Evolutionary conservation across 2,113 vertebrate genomes (phyloP).

Genomic region (Pangasianodon hypophthalmus): DNA sequence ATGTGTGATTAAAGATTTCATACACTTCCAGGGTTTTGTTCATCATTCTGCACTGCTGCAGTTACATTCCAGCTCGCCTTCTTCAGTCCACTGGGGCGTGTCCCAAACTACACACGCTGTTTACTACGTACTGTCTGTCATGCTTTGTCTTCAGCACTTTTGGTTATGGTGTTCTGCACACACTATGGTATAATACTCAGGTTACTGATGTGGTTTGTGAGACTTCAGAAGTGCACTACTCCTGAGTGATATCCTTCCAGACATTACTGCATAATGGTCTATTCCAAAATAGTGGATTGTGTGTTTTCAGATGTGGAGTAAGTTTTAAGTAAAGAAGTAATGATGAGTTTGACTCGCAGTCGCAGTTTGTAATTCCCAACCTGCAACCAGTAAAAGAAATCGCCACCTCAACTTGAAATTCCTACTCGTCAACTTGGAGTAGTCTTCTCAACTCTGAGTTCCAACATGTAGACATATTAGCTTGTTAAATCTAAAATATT

Average conservation of each 20-base stretch:
- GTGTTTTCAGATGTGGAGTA: neutral
- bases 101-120: neutral
- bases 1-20: neutral
- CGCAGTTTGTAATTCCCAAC: neutral
- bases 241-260: neutral
- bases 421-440: neutral
- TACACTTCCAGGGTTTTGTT: neutral
- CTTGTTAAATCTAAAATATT: too few relatives aligned
- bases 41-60: neutral
- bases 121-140: neutral
- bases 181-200: neutral
- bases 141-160: neutral
- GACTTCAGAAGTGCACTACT: neutral
- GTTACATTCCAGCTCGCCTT: neutral
- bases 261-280: neutral
- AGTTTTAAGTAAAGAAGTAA: neutral
- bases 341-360: too few relatives aligned
- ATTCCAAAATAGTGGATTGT: neutral
- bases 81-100: neutral
- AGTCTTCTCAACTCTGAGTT: too few relatives aligned
- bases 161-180: neutral
- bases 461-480: too few relatives aligned
- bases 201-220: neutral
- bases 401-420: neutral
- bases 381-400: neutral